Conservation (phyloP, 2,888 invertebrate genomes). For the Tyria jacobaeae region DNA sequence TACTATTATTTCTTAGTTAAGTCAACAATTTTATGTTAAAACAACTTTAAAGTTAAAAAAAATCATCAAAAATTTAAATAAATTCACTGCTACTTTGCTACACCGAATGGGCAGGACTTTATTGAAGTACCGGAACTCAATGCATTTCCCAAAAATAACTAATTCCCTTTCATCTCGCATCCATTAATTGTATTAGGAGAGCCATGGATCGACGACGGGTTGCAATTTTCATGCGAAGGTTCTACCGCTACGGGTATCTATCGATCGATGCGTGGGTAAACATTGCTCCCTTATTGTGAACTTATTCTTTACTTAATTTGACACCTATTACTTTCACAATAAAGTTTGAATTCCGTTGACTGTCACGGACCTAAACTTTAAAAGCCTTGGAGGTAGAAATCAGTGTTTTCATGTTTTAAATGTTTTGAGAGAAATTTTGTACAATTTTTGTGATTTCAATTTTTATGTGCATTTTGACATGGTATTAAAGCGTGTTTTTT, state of each 20-base stretch:
- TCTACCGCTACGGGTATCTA: conserved; percentile 56
- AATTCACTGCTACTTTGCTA: neutral
- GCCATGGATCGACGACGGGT: conserved; percentile 66
- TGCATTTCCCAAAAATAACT: conserved; percentile 37
- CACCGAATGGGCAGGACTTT: conserved; percentile 6
- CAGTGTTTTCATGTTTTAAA: conserved; percentile 24
- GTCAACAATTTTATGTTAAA: neutral
- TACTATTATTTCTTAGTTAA: too few relatives aligned
- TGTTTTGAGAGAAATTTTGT: conserved; percentile 22
- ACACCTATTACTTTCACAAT: conserved; percentile 23
- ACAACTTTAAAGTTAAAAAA: neutral
- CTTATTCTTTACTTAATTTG: conserved; percentile 42
- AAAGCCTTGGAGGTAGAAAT: conserved; percentile 25
- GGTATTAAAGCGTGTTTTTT: too few relatives aligned
- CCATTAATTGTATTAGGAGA: conserved; percentile 64
- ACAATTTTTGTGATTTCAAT: conserved; percentile 4
- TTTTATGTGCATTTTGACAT: neutral
- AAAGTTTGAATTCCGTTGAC: conserved; percentile 33
- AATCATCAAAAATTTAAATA: neutral
- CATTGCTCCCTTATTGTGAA: conserved; percentile 71
- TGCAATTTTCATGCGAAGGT: conserved; percentile 85
- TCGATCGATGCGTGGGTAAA: conserved; percentile 84
- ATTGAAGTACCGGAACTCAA: conserved; percentile 22
- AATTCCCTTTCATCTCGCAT: conserved; percentile 51
- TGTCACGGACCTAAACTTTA: conserved; percentile 1